Base-by-base conservation (phyloP, 2,797 vertebrate genomes). In the Anas bernieri region DNA sequence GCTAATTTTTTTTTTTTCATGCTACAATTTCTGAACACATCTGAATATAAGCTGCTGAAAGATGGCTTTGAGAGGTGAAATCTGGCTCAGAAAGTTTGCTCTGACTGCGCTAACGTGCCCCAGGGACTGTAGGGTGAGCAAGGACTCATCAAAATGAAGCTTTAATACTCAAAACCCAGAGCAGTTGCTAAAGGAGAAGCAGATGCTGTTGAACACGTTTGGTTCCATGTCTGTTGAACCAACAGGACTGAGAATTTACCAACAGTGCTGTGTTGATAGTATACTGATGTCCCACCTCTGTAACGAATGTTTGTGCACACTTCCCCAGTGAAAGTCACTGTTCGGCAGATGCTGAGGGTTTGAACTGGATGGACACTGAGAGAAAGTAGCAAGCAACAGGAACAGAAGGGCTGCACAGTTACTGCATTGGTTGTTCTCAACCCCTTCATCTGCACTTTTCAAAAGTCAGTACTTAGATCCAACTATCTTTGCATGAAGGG, bases 1-100 rank as follows among this genome's bases (percentile, higher is more conserved):
- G 73, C 30, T 2, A 0, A 8, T 7, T 7, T 35, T 0, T 4
- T 0, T 4, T n/a, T 78, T 43, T 43, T 43, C 22, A 4, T 54
- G 12, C 45, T 70, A 62, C 1, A 59, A 64, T 55, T 76, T 80
- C 48, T 77, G 63, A 69, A 62, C 22, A 46, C 12, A 13, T 31
- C 15, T 35, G 35, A 77, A 9, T 23, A 11, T 48, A 13, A 13
- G 77, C 17, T 90, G 35, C 43, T 54, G 35, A 63, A 89, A 82
- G 16, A 59, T 59, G 30, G 43, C 59, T 88, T 64, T 48, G 48
- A 37, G 12, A 33, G 76, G 26, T 45, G n/a, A 85, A 85, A 58
- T 4, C 16, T 70, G 56, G 18, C 48, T 63, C 15, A 25, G 35
- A 2, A 12, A 73, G 28, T 6, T 55, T 82, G 30, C 11, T 76